Conservation (phyloP, 2,113 vertebrate genomes). For the Turdus rufiventris region DNA sequence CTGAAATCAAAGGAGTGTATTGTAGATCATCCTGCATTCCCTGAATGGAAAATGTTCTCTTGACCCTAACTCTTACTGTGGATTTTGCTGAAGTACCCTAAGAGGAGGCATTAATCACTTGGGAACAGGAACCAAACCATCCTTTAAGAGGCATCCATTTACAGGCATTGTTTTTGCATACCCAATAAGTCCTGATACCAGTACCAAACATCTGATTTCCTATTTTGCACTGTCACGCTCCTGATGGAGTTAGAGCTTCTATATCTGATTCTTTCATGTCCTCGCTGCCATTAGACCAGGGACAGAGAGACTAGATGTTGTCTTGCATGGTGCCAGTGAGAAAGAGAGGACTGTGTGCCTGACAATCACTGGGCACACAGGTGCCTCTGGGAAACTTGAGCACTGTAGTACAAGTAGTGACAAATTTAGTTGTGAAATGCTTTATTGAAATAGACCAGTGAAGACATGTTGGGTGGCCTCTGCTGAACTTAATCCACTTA, state of each 20-base stretch:
- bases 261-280: neutral
- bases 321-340: neutral
- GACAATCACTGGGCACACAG: neutral
- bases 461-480: neutral
- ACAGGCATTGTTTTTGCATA: neutral
- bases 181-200: neutral
- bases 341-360: neutral
- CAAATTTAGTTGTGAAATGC: neutral
- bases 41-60: too few species aligned
- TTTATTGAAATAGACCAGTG: neutral
- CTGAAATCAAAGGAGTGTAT: too few species aligned
- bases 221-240: neutral
- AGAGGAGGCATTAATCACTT: neutral
- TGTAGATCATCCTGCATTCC: too few species aligned
- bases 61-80: neutral
- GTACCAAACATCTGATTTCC: neutral
- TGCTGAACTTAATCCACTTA: neutral
- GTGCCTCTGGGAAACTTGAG: neutral
- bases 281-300: neutral
- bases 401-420: neutral
- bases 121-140: neutral
- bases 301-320: neutral
- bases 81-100: neutral
- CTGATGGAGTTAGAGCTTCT: neutral
- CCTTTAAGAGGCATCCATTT: neutral